Conservation (phyloP, 2,113 vertebrate genomes). For the Ivindomyrus marchei region DNA sequence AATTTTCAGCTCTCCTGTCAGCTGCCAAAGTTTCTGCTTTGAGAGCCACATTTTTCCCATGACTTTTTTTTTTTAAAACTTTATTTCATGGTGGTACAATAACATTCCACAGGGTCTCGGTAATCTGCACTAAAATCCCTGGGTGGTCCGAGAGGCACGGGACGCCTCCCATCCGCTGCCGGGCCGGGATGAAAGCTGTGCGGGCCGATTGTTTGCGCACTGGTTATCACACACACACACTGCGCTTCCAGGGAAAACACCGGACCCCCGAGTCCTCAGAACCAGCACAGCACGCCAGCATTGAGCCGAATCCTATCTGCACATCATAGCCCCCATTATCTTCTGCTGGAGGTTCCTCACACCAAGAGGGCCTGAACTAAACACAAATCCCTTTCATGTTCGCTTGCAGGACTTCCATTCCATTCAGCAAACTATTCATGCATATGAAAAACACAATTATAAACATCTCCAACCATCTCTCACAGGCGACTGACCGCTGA, state of each 20-base stretch:
- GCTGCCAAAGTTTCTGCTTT: not conserved
- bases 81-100: not conserved
- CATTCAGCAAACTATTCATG: not conserved
- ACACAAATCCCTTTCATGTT: not conserved
- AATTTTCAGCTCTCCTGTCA: not conserved
- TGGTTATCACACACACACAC: not conserved
- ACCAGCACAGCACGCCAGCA: not conserved
- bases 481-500: not conserved
- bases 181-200: not conserved
- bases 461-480: not conserved
- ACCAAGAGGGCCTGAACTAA: not conserved
- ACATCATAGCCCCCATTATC: not conserved
- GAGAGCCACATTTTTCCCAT: not conserved
- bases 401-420: not conserved
- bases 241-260: not conserved
- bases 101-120: not conserved
- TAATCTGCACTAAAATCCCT: not conserved
- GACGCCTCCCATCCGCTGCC: not conserved
- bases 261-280: not conserved
- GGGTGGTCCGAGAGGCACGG: not conserved
- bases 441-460: not conserved
- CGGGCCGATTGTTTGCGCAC: not conserved
- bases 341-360: not conserved
- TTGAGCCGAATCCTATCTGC: not conserved
- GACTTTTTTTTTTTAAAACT: not conserved